Evolutionary conservation across 1,140 invertebrate genomes (phyloP).

Genomic region (Tetramorium parvispinum): DNA sequence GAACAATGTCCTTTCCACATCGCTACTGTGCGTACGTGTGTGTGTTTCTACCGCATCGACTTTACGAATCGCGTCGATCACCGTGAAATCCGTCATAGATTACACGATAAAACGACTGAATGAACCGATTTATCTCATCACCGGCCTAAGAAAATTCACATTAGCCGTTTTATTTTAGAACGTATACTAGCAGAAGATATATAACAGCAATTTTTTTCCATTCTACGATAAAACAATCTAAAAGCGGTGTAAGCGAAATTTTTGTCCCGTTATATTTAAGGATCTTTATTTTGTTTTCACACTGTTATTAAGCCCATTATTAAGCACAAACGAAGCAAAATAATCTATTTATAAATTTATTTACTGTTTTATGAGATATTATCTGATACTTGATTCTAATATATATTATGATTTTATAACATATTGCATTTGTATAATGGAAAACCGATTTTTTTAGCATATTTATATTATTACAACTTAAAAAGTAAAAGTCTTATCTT

Average conservation of each 20-base stretch:
- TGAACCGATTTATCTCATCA: constrained; percentile 29
- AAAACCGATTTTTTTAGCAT: no score
- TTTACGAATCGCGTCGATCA: constrained; percentile 45
- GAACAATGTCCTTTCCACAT: constrained; percentile 72
- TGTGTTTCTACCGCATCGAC: constrained; percentile 14
- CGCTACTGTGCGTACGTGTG: constrained; percentile 50
- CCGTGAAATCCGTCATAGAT: constrained; percentile 30
- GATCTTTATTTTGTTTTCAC: not conserved
- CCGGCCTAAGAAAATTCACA: not conserved
- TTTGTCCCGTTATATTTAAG: not conserved
- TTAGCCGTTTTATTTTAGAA: not conserved
- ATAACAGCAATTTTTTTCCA: not conserved
- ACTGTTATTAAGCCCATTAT: not conserved
- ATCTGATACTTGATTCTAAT: no score
- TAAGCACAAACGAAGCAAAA: no score
- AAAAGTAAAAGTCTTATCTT: no score
- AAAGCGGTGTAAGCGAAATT: not conserved
- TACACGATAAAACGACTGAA: constrained; percentile 9
- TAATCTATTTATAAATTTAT: no score
- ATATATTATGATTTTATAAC: no score
- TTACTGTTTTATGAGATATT: no score
- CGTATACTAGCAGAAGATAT: not conserved
- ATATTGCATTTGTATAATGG: no score
- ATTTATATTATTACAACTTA: no score
- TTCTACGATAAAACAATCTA: not conserved